Conservation (phyloP, 2,113 vertebrate species). For the Actinemys pallida region DNA sequence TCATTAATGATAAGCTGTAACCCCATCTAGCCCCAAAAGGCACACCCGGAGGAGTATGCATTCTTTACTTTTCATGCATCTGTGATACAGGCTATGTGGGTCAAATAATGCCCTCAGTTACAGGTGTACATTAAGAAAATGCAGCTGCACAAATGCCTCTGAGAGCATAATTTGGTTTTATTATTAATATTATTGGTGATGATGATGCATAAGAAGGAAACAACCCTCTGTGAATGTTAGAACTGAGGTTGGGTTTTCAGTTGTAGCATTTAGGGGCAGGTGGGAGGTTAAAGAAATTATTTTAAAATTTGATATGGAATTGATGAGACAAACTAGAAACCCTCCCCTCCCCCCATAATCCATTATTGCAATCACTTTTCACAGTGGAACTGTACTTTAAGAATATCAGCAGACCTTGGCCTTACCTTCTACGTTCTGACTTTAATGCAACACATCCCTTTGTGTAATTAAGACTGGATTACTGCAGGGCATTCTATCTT, state of each 20-base stretch:
- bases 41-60: background rate
- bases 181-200: background rate
- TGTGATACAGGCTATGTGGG: background rate
- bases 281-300: background rate
- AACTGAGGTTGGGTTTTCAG: background rate
- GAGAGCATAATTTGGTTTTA: background rate
- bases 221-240: background rate
- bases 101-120: background rate
- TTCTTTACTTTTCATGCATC: background rate
- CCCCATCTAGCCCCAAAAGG: background rate
- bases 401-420: slow-evolving; percentile 19
- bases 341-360: background rate
- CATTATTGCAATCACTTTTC: slow-evolving; percentile 6
- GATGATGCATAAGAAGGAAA: background rate
- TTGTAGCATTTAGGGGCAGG: background rate
- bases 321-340: background rate
- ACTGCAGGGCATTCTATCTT: slow-evolving; percentile 65
- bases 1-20: slow-evolving; percentile 13
- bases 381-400: background rate
- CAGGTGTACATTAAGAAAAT: background rate
- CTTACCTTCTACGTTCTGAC: background rate
- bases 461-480: slow-evolving; percentile 64
- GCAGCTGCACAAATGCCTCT: slow-evolving; percentile 15
- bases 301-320: background rate
- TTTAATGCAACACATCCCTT: slow-evolving; percentile 49